Evolutionary conservation across 2,797 vertebrate species (phyloP), one percentile per base, ranked within the genome.

Genomic region (Nyctalus aviator): DNA sequence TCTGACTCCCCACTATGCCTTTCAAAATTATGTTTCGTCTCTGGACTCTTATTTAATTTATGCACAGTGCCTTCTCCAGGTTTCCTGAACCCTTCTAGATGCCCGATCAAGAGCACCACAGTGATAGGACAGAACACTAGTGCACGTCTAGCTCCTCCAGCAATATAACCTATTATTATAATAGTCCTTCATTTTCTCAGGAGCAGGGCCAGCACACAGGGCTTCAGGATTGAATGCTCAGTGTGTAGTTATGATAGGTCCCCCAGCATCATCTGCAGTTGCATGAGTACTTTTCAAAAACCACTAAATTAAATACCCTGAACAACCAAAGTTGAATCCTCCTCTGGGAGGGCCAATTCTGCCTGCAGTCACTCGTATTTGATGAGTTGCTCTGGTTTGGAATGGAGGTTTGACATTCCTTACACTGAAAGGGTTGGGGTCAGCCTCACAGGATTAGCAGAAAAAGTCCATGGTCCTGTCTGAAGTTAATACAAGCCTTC

Each of bases 301-400:
- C 89, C 88, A 87, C 62, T 73, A 41, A 91, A 93, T 92, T 86
- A 92, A 93, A 90, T 68, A 77, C n/a, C 35, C 62, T 13, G 37
- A 73, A 69, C 73, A 86, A 73, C 23, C 62, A 79, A 57, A 48
- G 62, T 9, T 57, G 71, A 75, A 46, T 89, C 90, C 55, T 89
- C 68, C 7, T 76, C 18, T 1, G 44, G 92, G 75, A 90, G 37
- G 92, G 59, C 64, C 32, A 0, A 44, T 15, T 46, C 35, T 25
- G 64, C 91, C 89, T 50, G n/a, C 0, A 0, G 66, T 87, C 44
- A 78, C 44, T 86, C 59, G 0, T 41, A 35, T 72, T 86, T 71
- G 48, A 94, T n/a, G 44, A 92, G n/a, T 84, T 53, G 57, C 57
- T 95, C 84, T 68, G 66, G 91, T 81, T 75, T 44, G 71, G 32